Conservation (phyloP, 1,140 invertebrate species). For the Lepidotrigona ventralis region DNA sequence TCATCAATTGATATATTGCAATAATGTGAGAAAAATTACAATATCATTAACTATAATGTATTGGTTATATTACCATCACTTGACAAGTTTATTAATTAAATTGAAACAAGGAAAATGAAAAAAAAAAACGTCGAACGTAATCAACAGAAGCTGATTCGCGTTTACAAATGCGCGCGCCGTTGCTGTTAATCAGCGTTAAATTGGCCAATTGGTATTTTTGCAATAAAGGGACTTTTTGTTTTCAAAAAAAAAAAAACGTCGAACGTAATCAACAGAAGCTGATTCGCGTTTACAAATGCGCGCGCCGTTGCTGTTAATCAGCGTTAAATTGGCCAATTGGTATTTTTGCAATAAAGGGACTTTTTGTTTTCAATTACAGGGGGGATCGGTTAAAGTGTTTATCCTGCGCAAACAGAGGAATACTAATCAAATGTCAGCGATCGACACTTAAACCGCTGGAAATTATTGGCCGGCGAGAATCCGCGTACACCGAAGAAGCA, state of each 20-base stretch:
- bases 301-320: too few relatives aligned
- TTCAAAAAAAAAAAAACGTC: not conserved
- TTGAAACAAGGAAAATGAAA: too few relatives aligned
- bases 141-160: not conserved
- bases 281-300: too few relatives aligned
- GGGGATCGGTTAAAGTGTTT: not conserved
- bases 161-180: too few relatives aligned
- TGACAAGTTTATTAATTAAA: too few relatives aligned
- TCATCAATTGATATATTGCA: too few relatives aligned
- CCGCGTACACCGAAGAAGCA: constrained; percentile 39
- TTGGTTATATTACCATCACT: too few relatives aligned
- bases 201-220: not conserved
- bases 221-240: constrained; percentile 8
- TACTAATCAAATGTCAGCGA: constrained; percentile 13
- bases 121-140: too few relatives aligned
- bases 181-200: too few relatives aligned
- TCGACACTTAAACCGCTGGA: constrained; percentile 15
- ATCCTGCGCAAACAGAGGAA: not conserved
- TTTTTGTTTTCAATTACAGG: constrained; percentile 19
- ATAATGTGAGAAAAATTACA: too few relatives aligned
- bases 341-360: not conserved
- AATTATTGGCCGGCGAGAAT: constrained; percentile 19
- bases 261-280: not conserved
- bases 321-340: not conserved
- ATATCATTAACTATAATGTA: too few relatives aligned